Conservation (phyloP, 2,888 invertebrate species). For the Eurytoma adleriae region DNA sequence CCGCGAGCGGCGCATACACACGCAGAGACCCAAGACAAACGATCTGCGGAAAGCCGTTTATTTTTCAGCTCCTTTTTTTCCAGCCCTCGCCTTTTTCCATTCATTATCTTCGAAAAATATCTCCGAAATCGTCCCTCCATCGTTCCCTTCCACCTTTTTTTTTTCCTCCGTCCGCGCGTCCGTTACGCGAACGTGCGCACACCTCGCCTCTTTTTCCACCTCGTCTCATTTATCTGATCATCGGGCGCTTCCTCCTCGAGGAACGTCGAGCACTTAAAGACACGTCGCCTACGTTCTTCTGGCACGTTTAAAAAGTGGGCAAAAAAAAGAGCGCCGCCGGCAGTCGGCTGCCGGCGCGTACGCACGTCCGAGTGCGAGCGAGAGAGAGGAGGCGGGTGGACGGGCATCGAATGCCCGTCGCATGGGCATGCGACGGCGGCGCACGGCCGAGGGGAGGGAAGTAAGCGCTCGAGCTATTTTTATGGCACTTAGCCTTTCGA, state of each 20-base stretch:
- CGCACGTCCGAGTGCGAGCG: slow-evolving; percentile 25
- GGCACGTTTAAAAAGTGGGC: slow-evolving; percentile 40
- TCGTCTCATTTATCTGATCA: slow-evolving; percentile 47
- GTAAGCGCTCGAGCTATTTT: slow-evolving; percentile 70
- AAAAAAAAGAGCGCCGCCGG: slow-evolving; percentile 26
- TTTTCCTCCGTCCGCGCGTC: neutral
- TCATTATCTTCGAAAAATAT: slow-evolving; percentile 52
- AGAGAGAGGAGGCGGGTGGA: slow-evolving; percentile 55
- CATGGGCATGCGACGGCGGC: slow-evolving; percentile 37
- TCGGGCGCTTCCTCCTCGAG: slow-evolving; percentile 18
- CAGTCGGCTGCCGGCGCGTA: slow-evolving; percentile 25
- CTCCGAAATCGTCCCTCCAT: slow-evolving; percentile 21
- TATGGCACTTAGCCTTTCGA: slow-evolving; percentile 72
- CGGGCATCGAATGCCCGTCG: slow-evolving; percentile 61
- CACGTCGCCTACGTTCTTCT: slow-evolving; percentile 1
- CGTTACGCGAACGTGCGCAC: neutral
- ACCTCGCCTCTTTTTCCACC: neutral
- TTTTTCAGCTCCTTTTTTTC: slow-evolving; percentile 23
- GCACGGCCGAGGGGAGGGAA: slow-evolving; percentile 58
- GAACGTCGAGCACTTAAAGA: slow-evolving; percentile 48
- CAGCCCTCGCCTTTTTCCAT: slow-evolving; percentile 22
- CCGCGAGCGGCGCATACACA: neutral
- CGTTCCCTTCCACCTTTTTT: slow-evolving; percentile 3
- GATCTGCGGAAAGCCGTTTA: slow-evolving; percentile 53
- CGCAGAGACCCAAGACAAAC: slow-evolving; percentile 39